phyloP scores from a whole-genome alignment of 2,888 invertebrate genomes.

The Escarpia spicata region DNA sequence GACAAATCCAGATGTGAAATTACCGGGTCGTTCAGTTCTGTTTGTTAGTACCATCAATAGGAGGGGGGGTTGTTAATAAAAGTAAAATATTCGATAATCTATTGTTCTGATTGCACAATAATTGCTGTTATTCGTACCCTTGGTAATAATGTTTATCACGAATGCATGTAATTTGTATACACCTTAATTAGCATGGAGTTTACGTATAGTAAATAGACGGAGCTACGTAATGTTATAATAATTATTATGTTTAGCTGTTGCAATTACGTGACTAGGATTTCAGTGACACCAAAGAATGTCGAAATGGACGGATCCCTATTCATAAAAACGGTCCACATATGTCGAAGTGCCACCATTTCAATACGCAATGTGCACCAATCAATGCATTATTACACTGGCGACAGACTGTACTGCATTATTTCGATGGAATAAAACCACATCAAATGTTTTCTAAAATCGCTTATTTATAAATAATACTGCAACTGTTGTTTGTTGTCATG shows the following conservation, averaged over 20 bases:
- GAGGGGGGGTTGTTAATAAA: not conserved
- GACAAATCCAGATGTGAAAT: not conserved
- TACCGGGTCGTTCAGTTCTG: not conserved
- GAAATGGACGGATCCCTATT: too few species aligned
- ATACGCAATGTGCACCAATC: not conserved
- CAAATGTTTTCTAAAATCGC: not conserved
- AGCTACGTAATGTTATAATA: too few species aligned
- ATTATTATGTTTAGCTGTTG: too few species aligned
- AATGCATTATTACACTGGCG: not conserved
- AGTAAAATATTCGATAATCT: not conserved
- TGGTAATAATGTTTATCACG: too few species aligned
- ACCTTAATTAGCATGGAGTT: too few species aligned
- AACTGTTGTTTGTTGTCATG: not conserved
- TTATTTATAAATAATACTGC: not conserved
- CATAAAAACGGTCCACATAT: too few species aligned
- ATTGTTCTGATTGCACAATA: not conserved
- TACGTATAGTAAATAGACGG: too few species aligned
- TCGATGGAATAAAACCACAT: not conserved
- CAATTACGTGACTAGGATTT: too few species aligned
- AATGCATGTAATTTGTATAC: too few species aligned
- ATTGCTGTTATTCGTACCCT: not conserved
- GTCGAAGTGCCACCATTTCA: too few species aligned
- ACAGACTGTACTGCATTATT: not conserved
- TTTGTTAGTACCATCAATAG: not conserved
- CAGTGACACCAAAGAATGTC: too few species aligned